Evolutionary conservation across 1,140 invertebrate genomes (phyloP).

Genomic region (Brachionus rubens): DNA sequence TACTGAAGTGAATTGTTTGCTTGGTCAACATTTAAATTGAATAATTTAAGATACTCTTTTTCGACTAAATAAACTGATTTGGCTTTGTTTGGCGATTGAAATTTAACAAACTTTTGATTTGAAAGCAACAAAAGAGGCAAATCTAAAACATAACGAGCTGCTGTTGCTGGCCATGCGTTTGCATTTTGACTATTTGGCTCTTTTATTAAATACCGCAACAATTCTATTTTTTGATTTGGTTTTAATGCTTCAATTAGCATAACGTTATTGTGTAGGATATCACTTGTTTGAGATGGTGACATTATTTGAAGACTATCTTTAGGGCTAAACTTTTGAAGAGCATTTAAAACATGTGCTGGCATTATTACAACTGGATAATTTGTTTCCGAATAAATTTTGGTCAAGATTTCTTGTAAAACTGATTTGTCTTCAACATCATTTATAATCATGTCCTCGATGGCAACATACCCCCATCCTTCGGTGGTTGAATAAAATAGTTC

Average conservation of each 20-base stretch:
- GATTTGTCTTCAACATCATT: constrained; percentile 30
- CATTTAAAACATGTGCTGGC: constrained; percentile 41
- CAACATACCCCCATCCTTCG: constrained; percentile 47
- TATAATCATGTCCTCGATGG: constrained; percentile 47
- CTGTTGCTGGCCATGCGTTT: constrained; percentile 22
- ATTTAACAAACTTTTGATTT: constrained; percentile 44
- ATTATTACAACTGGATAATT: constrained; percentile 43
- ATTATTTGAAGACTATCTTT: constrained; percentile 42
- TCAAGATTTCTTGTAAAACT: constrained; percentile 30
- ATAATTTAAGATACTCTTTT: constrained; percentile 36
- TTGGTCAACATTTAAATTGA: constrained; percentile 9
- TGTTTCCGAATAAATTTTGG: constrained; percentile 36
- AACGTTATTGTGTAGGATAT: constrained; percentile 34
- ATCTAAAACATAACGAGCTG: constrained; percentile 32
- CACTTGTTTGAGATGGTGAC: constrained; percentile 35
- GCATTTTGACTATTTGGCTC: neutral
- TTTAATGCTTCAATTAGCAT: constrained; percentile 21
- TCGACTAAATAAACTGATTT: constrained; percentile 32
- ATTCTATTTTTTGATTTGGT: constrained; percentile 31
- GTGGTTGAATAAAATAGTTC: constrained; percentile 44
- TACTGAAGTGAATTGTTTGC: constrained; percentile 31
- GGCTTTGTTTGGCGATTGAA: constrained; percentile 32
- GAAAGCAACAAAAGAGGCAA: constrained; percentile 22
- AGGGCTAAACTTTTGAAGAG: neutral
- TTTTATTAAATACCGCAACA: constrained; percentile 28